Evolutionary conservation across 2,888 invertebrate genomes (phyloP), one percentile per base, ranked within the genome.

Genomic region (Glyphotaelius pellucidus): DNA sequence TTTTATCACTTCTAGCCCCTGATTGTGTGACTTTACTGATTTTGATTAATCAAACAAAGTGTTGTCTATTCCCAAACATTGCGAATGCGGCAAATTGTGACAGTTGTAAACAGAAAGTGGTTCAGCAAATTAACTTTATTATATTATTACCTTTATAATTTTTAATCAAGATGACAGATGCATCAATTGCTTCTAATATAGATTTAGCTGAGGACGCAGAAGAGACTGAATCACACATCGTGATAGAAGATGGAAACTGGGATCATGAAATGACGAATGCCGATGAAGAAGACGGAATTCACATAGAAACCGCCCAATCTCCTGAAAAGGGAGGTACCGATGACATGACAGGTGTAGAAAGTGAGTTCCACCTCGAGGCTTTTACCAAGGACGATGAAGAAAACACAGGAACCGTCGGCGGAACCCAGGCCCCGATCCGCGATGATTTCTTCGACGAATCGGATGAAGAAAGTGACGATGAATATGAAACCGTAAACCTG

Each of bases 391-490:
- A 86, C 31, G 80, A 79, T 14, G 90, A 91, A n/a, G 90, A 91
- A 31, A 81, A 88, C n/a, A 52, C 52, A 14, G 91, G 42, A 79
- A 79, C 38, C 19, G 52, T 89, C 19, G 89, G 79, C 19, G 86
- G 90, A 85, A 83, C 87, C 38, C 80, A 79, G 12, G 79, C 35
- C 19, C 35, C 19, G 19, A 14, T 87, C 30, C 80, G 79, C 19
- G 80, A 79, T 12, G 88, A 89, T 14, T 89, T 89, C 47, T 83
- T 90, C 11, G 84, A 81, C 14, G 90, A 83, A 25, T 89, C 88
- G 9, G 91, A 90, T 38, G 91, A 89, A 85, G 92, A 90, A 80
- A 89, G 90, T 32, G 92, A 84, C n/a, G 89, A 90, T 19, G 89
- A 89, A 25, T 83, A 32, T 25, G 89, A 81, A 83, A 84, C 42